These are phyloP conservation scores for Hypena proboscidalis DNA, from an alignment of 2,888 invertebrate genomes.

Conservation along the genomic window DNA sequence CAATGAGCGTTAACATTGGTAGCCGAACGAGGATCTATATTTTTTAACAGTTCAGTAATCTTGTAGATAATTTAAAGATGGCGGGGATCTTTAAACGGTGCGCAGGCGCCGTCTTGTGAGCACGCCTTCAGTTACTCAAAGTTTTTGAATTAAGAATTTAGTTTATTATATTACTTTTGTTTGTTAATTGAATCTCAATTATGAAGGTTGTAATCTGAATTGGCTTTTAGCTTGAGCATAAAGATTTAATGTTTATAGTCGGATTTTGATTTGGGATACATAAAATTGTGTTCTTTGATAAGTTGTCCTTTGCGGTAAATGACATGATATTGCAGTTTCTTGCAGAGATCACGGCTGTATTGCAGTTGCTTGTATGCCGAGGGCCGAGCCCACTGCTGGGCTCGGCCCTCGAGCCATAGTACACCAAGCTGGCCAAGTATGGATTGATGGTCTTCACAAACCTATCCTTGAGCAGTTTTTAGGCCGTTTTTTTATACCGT, in stretches of 20 bases:
- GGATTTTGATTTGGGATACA: slow-evolving; percentile 13
- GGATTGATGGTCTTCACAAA: too few species aligned
- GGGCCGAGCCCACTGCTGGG: too few species aligned
- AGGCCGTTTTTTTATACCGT: too few species aligned
- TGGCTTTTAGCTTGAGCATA: slow-evolving; percentile 23
- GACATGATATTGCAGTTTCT: too few species aligned
- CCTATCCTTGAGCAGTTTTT: too few species aligned
- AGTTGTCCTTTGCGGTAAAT: too few species aligned
- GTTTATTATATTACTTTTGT: slow-evolving; percentile 12
- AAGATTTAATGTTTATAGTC: slow-evolving; percentile 12
- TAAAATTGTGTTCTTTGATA: slow-evolving; percentile 13
- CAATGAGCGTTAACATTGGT: slow-evolving; percentile 66
- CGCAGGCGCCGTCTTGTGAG: slow-evolving; percentile 69
- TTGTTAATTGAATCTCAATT: slow-evolving; percentile 28
- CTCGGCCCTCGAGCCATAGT: too few species aligned
- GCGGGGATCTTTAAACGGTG: slow-evolving; percentile 72
- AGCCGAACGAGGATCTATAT: slow-evolving; percentile 62
- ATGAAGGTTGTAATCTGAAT: slow-evolving; percentile 28
- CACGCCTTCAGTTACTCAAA: slow-evolving; percentile 60
- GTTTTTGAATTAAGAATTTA: slow-evolving; percentile 34
- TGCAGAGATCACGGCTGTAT: too few species aligned
- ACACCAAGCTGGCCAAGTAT: too few species aligned
- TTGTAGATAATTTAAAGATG: slow-evolving; percentile 76
- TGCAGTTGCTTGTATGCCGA: too few species aligned
- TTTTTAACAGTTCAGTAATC: slow-evolving; percentile 74